Base-by-base conservation (phyloP, 2,797 vertebrate genomes). In the Jordanella pulchra region DNA sequence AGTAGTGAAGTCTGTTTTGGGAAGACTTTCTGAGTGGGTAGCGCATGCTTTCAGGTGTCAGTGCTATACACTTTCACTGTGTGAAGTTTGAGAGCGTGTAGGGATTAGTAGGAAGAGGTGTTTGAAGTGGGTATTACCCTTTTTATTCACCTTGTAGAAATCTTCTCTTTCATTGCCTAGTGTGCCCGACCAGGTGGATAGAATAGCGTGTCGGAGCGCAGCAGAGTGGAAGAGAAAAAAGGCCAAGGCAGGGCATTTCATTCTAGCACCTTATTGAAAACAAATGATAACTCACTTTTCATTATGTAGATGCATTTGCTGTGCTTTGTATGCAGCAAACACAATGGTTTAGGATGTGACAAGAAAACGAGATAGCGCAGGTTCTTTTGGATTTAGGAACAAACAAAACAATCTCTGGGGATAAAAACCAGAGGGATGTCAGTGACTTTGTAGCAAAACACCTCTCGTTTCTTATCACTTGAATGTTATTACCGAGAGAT, bases 91-190 rank as follows among this genome's bases (percentile, higher is more conserved):
- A 83, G 79, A 85, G 81, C 83, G 78, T 72, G 82, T 71, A 73
- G 84, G 85, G 83, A 89, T 91, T 90, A 91, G 86, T 61, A 67
- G 75, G 85, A 86, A 87, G 81, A 83, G 84, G 63, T 70, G 81
- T 89, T 86, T 92, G 86, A 89, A 90, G 89, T 87, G 85, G 76
- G 84, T 78, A 82, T 87, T 86, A 84, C 72, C 72, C 74, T 84
- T 86, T 82, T 84, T 84, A 85, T 77, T 88, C 88, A 81, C 78
- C 84, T 88, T 65, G 12, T 73, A 87, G 76, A 82, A 76, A 82
- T 80, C 84, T 78, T 72, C 77, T 82, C 78, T 89, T 87, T 88
- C 83, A 81, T 77, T 73, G 77, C 60, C 71, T 30, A 39, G 48
- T 4, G 64, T 54, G 65, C 54, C 67, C 55, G 6, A 73, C 80